These are phyloP conservation scores for Caenorhabditis brenneri DNA, from an alignment of 1,140 invertebrate genomes.

Conservation along the genomic window DNA sequence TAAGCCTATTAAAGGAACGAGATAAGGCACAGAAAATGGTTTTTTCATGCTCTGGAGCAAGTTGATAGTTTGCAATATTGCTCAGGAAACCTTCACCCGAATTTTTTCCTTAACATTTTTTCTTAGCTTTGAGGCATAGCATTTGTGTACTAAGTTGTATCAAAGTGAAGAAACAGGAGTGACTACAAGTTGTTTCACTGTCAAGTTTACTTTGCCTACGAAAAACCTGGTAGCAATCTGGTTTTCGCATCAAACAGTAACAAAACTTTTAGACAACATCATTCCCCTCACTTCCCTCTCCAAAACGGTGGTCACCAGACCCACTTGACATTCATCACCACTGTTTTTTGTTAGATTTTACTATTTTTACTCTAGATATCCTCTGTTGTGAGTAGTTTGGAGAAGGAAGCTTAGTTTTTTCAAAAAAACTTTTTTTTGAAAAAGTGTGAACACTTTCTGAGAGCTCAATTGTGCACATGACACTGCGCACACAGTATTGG, in stretches of 20 bases:
- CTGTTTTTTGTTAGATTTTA: background rate
- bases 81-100: no score
- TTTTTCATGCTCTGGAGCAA: no score
- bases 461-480: constrained; percentile 31
- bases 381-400: no score
- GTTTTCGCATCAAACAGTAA: constrained; percentile 9
- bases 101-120: no score
- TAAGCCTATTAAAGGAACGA: no score
- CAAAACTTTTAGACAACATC: background rate
- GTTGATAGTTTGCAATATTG: no score
- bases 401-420: no score
- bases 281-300: background rate
- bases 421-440: background rate
- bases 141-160: background rate
- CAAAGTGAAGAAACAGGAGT: background rate
- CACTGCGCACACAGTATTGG: constrained; percentile 10
- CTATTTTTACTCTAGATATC: background rate
- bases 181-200: background rate
- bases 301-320: constrained; percentile 13
- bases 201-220: background rate
- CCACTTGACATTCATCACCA: background rate
- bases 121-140: background rate
- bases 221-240: background rate
- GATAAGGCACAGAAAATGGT: no score
- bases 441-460: background rate